Base-by-base conservation (phyloP, 64 coral and sea anemone species). In the Montipora capricornis region DNA sequence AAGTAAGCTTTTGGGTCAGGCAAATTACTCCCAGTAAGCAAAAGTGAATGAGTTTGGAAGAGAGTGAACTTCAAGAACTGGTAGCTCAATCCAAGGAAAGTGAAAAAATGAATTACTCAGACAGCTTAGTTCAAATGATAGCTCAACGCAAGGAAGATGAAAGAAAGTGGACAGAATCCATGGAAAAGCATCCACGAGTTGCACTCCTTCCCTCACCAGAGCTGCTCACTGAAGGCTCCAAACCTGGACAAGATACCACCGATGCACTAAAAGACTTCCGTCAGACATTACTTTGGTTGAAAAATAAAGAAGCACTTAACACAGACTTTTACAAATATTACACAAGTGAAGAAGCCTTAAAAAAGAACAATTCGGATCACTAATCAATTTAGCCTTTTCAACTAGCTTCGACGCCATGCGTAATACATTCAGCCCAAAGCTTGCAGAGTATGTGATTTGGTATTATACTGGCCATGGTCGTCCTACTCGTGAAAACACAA, bases 401-500 rank as follows among this genome's bases (percentile, higher is more conserved):
- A 47, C 0, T 5, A 53, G 51, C 44, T 95, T 92, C 74, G 69
- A 3, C 9, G 44, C 83, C 44, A 89, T 92, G 70, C 77, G 70
- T 6, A 57, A 95, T 50, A 92, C 84, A 52, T 14, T 46, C 3
- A 70, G 3, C 24, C 94, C 69, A 51, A 47, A 77, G 8, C 88
- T 95, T 57, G 0, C 7, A 3, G 94, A 95, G 83, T 78, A 68
- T 9, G 85, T 22, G 3, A 6, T 96, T 37, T 96, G 84, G 89
- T 96, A 92, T 47, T 96, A 96, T 52, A n/a, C 86, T 45, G 94
- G 94, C 20, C 90, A 92, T 59, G 94, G 84, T 3, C 62, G 88
- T 79, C 0, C 68, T 50, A 15, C 0, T 10, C 3, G 52, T 57
- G 1, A 57, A 5, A 57, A 57, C 52, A 57, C 6, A 57, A 10